phyloP scores from a whole-genome alignment of 2,888 invertebrate species.

The Thecocarcelia acutangulata region DNA sequence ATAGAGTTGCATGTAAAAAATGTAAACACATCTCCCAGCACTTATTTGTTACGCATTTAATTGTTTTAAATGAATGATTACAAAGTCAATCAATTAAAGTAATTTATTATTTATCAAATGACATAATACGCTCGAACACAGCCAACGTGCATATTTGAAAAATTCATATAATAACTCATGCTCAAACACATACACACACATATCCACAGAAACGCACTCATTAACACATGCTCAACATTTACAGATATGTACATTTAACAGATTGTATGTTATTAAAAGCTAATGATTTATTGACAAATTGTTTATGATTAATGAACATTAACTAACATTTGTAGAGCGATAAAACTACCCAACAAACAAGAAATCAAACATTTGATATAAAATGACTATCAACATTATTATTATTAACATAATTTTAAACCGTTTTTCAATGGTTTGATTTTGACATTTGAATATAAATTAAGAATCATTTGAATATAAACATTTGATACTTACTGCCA shows the following conservation, averaged over 20 bases:
- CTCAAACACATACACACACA: not conserved
- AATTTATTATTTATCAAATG: slow-evolving; percentile 49
- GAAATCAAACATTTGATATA: too few relatives aligned
- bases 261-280: slow-evolving; percentile 48
- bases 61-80: slow-evolving; percentile 23
- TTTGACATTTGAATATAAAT: too few relatives aligned
- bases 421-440: too few relatives aligned
- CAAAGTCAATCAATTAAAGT: slow-evolving; percentile 43
- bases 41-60: not conserved
- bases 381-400: too few relatives aligned
- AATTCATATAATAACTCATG: slow-evolving; percentile 7
- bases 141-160: slow-evolving; percentile 27
- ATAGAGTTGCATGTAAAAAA: too few relatives aligned
- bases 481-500: too few relatives aligned
- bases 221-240: not conserved
- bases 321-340: slow-evolving; percentile 23
- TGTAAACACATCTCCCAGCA: not conserved
- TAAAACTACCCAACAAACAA: too few relatives aligned
- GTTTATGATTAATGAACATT: slow-evolving; percentile 56
- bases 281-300: slow-evolving; percentile 67
- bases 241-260: slow-evolving; percentile 44
- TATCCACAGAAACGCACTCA: not conserved
- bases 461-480: too few relatives aligned
- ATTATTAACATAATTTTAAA: too few relatives aligned
- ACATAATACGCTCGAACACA: slow-evolving; percentile 27